These are phyloP conservation scores for Prosopocoilus inquinatus DNA, from an alignment of 2,888 invertebrate species.

Conservation along the genomic window DNA sequence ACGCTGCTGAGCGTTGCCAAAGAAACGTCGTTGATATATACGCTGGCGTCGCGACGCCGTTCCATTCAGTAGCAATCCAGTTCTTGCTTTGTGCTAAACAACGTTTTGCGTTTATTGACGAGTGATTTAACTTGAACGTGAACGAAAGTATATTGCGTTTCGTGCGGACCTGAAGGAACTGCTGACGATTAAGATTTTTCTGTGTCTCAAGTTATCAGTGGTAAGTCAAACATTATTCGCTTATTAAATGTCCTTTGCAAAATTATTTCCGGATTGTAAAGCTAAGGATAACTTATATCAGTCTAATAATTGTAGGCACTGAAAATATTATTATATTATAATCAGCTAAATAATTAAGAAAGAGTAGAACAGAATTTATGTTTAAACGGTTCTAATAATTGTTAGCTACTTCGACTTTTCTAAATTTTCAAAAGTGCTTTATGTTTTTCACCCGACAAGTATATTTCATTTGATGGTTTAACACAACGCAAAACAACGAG, in stretches of 20 bases:
- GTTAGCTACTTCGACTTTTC: too few relatives aligned
- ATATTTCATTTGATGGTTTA: neutral
- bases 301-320: too few relatives aligned
- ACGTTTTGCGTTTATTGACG: neutral
- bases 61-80: constrained; percentile 39
- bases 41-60: constrained; percentile 42
- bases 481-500: neutral
- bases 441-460: neutral
- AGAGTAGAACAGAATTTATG: too few relatives aligned
- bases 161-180: constrained; percentile 2
- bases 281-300: constrained; percentile 5
- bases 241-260: neutral
- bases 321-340: too few relatives aligned
- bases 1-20: constrained; percentile 38
- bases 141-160: neutral
- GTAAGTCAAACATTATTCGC: constrained; percentile 1
- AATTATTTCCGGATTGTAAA: constrained; percentile 2
- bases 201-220: constrained; percentile 12
- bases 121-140: neutral
- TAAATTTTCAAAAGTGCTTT: neutral
- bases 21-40: constrained; percentile 43
- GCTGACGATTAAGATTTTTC: constrained; percentile 5
- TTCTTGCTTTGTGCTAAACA: neutral
- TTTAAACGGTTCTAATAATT: too few relatives aligned
- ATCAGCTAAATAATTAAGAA: too few relatives aligned